phyloP scores from a whole-genome alignment of 2,888 invertebrate species.

The Melieria crassipennis region DNA sequence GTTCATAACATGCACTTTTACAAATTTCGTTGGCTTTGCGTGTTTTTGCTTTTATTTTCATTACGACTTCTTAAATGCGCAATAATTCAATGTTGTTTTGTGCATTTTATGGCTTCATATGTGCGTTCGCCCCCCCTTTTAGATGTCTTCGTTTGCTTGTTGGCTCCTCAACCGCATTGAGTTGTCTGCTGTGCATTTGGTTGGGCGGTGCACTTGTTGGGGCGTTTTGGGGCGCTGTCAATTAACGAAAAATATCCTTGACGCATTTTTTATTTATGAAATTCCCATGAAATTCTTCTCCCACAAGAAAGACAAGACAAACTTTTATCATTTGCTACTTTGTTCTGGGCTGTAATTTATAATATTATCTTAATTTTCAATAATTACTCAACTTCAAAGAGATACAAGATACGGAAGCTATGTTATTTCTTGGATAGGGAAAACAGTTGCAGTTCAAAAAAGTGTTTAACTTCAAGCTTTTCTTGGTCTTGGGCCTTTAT shows the following conservation, averaged over 20 bases:
- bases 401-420: too few species aligned
- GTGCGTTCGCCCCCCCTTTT: background rate
- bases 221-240: constrained; percentile 43
- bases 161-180: constrained; percentile 1
- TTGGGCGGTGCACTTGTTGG: constrained; percentile 29
- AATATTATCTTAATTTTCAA: too few species aligned
- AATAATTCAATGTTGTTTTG: background rate
- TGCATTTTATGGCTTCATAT: background rate
- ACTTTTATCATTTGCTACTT: background rate
- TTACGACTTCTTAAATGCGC: background rate
- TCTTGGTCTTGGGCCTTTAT: too few species aligned
- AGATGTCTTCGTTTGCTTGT: background rate
- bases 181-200: constrained; percentile 17
- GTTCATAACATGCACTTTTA: background rate
- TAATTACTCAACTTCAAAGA: too few species aligned
- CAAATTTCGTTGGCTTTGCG: constrained; percentile 9
- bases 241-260: constrained; percentile 29
- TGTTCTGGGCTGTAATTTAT: too few species aligned
- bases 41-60: background rate
- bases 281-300: constrained; percentile 46
- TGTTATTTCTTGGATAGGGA: too few species aligned
- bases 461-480: too few species aligned
- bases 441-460: too few species aligned
- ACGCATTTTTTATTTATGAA: background rate
- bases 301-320: constrained; percentile 35